Percentiles rank a stretch among this genome's conserved stretches.
Evolutionary conservation across 2,888 invertebrate species (phyloP).

Genomic region (Athalia circularis): DNA sequence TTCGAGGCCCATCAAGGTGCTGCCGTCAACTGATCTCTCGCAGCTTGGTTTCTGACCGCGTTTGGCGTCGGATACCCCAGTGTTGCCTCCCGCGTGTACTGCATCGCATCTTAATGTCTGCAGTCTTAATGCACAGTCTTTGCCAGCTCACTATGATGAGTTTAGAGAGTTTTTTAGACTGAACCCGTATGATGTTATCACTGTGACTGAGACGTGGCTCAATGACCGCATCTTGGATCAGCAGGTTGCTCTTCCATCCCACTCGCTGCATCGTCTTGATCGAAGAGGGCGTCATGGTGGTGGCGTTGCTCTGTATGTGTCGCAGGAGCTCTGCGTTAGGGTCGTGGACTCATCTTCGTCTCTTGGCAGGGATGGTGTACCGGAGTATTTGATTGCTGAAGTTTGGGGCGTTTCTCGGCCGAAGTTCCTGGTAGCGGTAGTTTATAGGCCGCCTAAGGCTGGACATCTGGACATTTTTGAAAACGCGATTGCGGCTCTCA

Average conservation of each 20-base stretch:
- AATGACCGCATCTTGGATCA: not conserved
- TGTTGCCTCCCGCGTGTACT: not conserved
- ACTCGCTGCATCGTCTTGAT: constrained; percentile 11
- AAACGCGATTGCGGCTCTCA: not conserved
- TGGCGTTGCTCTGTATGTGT: constrained; percentile 12
- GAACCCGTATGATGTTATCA: constrained; percentile 11
- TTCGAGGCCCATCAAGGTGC: not conserved
- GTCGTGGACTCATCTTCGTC: constrained; percentile 3
- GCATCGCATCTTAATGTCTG: not conserved
- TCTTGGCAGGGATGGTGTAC: not conserved
- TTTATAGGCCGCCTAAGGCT: not conserved
- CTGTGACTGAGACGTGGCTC: constrained; percentile 23
- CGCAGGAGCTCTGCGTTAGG: not conserved
- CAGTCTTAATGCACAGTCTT: constrained; percentile 15
- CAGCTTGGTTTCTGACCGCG: not conserved
- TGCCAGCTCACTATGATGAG: constrained; percentile 2
- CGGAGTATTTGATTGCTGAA: constrained; percentile 27
- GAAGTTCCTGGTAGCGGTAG: not conserved
- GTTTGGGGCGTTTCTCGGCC: not conserved
- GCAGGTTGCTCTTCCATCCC: not conserved
- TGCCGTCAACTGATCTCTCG: not conserved
- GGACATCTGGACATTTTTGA: not conserved
- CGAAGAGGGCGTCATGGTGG: constrained; percentile 4
- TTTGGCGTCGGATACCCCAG: too few species aligned
- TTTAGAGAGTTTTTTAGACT: constrained; percentile 20